phyloP scores from a whole-genome alignment of 2,797 vertebrate species.

The Hydrocynus forskahlii region DNA sequence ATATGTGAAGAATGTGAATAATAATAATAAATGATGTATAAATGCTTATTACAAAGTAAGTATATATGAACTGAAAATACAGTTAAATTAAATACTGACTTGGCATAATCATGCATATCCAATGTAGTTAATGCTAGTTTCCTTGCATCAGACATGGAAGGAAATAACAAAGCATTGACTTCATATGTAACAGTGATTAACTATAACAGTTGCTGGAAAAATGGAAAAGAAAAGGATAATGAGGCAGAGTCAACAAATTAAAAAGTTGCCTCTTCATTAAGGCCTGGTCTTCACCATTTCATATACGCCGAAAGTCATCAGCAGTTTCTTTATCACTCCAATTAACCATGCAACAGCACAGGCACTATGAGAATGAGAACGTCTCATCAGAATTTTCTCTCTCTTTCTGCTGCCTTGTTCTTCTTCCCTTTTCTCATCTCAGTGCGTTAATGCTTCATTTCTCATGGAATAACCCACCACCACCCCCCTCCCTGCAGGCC shows the following conservation, averaged over 20 bases:
- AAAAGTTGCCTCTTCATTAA: background rate
- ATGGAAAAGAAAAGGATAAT: background rate
- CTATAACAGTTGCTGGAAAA: background rate
- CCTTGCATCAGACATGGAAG: background rate
- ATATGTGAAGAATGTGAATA: background rate
- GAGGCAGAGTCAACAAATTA: background rate
- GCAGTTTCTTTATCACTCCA: background rate
- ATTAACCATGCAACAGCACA: background rate
- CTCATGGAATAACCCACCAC: slow-evolving; percentile 39
- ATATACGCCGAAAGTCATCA: background rate
- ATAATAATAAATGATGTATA: background rate
- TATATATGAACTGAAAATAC: no score
- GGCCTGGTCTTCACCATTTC: background rate
- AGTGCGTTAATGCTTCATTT: slow-evolving; percentile 51
- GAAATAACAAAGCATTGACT: no score
- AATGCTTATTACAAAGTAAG: background rate
- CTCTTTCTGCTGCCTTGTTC: slow-evolving; percentile 21
- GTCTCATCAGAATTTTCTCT: slow-evolving; percentile 9
- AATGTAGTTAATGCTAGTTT: background rate
- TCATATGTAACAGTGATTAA: background rate
- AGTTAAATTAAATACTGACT: background rate
- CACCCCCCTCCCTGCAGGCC: slow-evolving; percentile 55
- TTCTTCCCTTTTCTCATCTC: slow-evolving; percentile 21
- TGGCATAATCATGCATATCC: background rate
- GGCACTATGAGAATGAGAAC: background rate